Base-by-base conservation (phyloP, 1,140 invertebrate genomes). In the Drosophila grimshawi region DNA sequence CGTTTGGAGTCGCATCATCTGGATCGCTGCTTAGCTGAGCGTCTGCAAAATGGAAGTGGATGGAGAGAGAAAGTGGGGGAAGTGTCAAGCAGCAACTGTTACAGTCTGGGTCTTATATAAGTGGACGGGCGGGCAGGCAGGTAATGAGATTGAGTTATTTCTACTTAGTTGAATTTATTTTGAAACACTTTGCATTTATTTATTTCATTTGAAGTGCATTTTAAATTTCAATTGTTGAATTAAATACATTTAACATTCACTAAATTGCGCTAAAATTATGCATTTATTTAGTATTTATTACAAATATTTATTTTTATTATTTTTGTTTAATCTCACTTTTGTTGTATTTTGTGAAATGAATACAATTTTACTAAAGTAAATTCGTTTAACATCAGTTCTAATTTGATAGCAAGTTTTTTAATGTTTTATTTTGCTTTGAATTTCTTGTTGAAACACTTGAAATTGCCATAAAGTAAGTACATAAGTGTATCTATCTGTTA, bases 361-460 rank as follows among this genome's bases (percentile, higher is more conserved):
- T 91, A 89, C 90, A 91, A 80, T 86, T 86, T 90, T 63, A 71
- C 86, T 91, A 91, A 91, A 91, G 90, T 91, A 91, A 91, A 91
- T 91, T 91, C 90, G 90, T 91, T 91, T 76, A 90, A 86, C 90
- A 86, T 91, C 90, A 91, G 90, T 91, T 90, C 89, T 89, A 91
- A 88, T 86, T 73, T 63, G 19, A 19, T 19, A 19, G 19, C 19
- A 19, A 19, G 19, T 85, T 63, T 45, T 41, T 72, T 72, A 27
- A 49, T 78, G 6, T 45, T 62, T 37, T 60, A 43, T 46, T 68
- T 46, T 39, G 29, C 55, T 61, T 59, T 71, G 67, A 45, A 68
- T 65, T 52, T 49, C 35, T 86, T 61, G 41, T 45, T 89, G 85
- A 88, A 88, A 88, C 85, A 90, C 86, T 90, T 78, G 74, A 70